Evolutionary conservation across 2,888 invertebrate genomes (phyloP).

Genomic region (Rotaria sp.): DNA sequence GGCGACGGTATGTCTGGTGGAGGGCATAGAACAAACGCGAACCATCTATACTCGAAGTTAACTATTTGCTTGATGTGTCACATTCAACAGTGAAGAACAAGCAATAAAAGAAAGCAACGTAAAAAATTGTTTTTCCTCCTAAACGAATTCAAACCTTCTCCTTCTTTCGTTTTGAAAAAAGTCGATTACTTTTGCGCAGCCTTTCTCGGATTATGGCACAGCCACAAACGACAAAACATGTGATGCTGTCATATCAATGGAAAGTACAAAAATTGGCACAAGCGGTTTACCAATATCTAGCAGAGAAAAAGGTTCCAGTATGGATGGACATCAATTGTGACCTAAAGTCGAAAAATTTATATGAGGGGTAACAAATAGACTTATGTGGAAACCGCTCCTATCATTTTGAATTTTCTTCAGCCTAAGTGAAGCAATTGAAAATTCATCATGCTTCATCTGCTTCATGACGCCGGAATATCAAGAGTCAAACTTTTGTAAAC

Average conservation of each 20-base stretch:
- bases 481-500: neutral
- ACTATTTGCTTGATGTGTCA: too few relatives aligned
- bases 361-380: neutral
- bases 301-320: neutral
- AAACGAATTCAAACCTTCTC: too few relatives aligned
- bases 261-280: neutral
- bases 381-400: too few relatives aligned
- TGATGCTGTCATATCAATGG: neutral
- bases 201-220: too few relatives aligned
- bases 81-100: too few relatives aligned
- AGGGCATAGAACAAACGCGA: too few relatives aligned
- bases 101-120: too few relatives aligned
- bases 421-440: neutral
- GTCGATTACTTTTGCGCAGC: too few relatives aligned
- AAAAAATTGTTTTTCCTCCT: too few relatives aligned
- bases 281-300: neutral
- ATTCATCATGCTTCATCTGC: neutral
- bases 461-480: slow-evolving; percentile 21
- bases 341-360: neutral
- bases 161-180: too few relatives aligned
- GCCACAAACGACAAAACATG: neutral
- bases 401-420: neutral
- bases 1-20: too few relatives aligned
- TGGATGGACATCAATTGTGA: neutral
- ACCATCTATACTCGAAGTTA: too few relatives aligned